Evolutionary conservation across 1,140 invertebrate species (phyloP).

Genomic region (Sycobia sp.): DNA sequence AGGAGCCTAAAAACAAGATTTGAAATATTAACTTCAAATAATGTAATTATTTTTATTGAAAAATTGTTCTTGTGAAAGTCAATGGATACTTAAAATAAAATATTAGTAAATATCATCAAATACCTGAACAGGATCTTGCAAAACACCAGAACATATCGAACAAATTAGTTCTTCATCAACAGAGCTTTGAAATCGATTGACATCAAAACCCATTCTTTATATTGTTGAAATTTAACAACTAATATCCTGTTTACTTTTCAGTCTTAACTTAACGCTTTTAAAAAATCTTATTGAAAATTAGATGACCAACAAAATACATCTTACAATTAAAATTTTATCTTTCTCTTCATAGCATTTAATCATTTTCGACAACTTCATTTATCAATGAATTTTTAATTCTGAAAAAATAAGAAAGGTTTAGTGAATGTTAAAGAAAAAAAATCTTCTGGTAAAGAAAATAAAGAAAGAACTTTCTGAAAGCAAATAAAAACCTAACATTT

Average conservation of each 20-base stretch:
- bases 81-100: no score
- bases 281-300: neutral
- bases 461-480: no score
- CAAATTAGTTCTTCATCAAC: slow-evolving; percentile 92
- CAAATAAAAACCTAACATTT: no score
- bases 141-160: slow-evolving; percentile 87
- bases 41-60: neutral
- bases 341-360: no score
- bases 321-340: no score
- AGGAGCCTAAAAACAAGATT: slow-evolving; percentile 73
- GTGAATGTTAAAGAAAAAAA: no score
- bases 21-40: no score
- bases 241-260: neutral
- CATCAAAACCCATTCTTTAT: slow-evolving; percentile 82
- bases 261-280: neutral
- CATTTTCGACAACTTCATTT: neutral
- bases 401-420: no score
- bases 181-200: slow-evolving; percentile 85
- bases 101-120: slow-evolving; percentile 1
- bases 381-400: no score
- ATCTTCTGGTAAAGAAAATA: no score
- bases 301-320: slow-evolving; percentile 6
- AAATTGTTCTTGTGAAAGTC: neutral
- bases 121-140: slow-evolving; percentile 91
- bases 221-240: neutral